phyloP scores from a whole-genome alignment of 92 coral and sea anemone genomes.

The Montipora capitata region DNA sequence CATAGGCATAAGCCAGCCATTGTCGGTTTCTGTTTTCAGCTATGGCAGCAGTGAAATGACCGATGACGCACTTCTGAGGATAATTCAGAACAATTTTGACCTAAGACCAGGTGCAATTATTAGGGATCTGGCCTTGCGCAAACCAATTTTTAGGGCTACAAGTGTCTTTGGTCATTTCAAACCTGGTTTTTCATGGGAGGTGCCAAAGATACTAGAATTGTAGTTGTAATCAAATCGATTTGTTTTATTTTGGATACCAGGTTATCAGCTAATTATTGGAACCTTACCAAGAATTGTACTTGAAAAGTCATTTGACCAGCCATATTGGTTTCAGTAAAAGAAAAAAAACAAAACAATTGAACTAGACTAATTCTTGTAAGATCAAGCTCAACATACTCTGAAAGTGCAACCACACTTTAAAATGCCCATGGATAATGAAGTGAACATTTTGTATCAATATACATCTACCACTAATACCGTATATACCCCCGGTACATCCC shows the following conservation, averaged over 20 bases:
- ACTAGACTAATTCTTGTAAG: no score
- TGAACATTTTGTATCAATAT: no score
- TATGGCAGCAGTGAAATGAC: constrained; percentile 85
- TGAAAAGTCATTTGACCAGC: no score
- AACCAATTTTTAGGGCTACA: constrained; percentile 89
- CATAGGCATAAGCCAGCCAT: constrained; percentile 87
- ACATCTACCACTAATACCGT: no score
- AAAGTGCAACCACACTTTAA: no score
- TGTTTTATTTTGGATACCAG: not conserved
- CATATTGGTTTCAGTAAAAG: no score
- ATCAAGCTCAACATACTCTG: no score
- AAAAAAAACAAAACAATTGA: no score
- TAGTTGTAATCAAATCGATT: not conserved
- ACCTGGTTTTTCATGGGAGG: constrained; percentile 98
- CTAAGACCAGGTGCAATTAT: constrained; percentile 91
- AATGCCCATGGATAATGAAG: no score
- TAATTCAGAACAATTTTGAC: constrained; percentile 88
- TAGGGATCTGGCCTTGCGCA: constrained; percentile 87
- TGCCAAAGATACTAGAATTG: constrained; percentile 85
- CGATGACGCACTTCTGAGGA: constrained; percentile 82
- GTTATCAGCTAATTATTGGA: no score
- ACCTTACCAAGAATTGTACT: no score
- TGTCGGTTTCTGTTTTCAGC: constrained; percentile 90
- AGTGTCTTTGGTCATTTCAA: constrained; percentile 97
- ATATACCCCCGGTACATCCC: no score